These are phyloP conservation scores for Drosophila merina DNA, from an alignment of 2,888 invertebrate species.

Conservation along the genomic window DNA sequence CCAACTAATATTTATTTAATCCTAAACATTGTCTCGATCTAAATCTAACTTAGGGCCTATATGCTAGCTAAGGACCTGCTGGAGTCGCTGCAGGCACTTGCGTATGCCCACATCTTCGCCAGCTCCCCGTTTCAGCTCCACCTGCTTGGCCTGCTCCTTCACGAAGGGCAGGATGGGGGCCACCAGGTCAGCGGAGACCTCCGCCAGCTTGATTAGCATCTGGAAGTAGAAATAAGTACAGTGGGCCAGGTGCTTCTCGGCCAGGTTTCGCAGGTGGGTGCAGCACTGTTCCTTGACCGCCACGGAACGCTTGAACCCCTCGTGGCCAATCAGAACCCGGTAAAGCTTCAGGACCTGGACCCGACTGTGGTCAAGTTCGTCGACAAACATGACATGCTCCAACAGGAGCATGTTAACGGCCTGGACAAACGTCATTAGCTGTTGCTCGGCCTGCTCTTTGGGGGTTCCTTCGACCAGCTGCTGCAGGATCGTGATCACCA, in stretches of 20 bases:
- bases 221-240: slow-evolving; percentile 83
- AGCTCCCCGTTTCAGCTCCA: slow-evolving; percentile 82
- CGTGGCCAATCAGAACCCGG: slow-evolving; percentile 59
- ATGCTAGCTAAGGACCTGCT: slow-evolving; percentile 42
- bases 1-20: not conserved
- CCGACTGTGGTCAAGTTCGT: slow-evolving; percentile 82
- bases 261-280: slow-evolving; percentile 74
- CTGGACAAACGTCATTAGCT: slow-evolving; percentile 71
- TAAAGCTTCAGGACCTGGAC: slow-evolving; percentile 74
- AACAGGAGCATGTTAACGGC: slow-evolving; percentile 74
- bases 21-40: too few relatives aligned
- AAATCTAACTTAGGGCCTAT: not conserved
- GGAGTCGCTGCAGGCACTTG: slow-evolving; percentile 70
- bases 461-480: slow-evolving; percentile 61
- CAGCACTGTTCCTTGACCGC: slow-evolving; percentile 63
- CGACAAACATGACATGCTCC: slow-evolving; percentile 83
- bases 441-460: slow-evolving; percentile 48
- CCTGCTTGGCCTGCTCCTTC: slow-evolving; percentile 73
- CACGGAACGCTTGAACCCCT: slow-evolving; percentile 59
- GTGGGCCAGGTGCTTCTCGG: slow-evolving; percentile 82
- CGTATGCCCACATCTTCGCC: slow-evolving; percentile 83
- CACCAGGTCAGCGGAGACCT: slow-evolving; percentile 72
- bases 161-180: slow-evolving; percentile 74
- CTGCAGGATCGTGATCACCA: slow-evolving; percentile 81
- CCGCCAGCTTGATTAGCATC: slow-evolving; percentile 78